A percentile compares a stretch with the other conserved stretches of the same genome.
Evolutionary conservation across 2,113 vertebrate genomes (phyloP).

Genomic region (Brachyhypopomus gauderio): DNA sequence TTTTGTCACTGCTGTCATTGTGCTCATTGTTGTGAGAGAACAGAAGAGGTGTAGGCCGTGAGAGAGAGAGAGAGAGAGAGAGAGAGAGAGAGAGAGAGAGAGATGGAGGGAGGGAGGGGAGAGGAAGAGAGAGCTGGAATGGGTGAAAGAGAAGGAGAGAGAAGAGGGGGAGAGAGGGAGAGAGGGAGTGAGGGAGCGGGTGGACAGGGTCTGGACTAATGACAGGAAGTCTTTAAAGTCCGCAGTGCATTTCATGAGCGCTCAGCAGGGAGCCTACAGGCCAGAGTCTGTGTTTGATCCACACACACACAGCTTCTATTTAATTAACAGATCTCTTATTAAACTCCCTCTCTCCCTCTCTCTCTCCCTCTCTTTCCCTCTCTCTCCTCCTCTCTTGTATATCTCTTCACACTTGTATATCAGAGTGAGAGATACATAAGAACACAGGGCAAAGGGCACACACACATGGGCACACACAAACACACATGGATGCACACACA

Average conservation of each 20-base stretch:
- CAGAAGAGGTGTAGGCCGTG: conserved; percentile 85
- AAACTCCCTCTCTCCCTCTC: conserved; percentile 64
- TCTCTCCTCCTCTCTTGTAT: background rate
- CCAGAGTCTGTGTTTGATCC: conserved; percentile 95
- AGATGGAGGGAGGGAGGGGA: background rate
- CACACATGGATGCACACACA: conserved; percentile 16
- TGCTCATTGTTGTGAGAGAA: conserved; percentile 84
- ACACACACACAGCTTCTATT: conserved; percentile 83
- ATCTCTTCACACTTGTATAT: background rate
- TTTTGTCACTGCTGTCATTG: conserved; percentile 84
- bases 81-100: background rate
- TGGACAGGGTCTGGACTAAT: conserved; percentile 96
- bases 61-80: conserved; percentile 43
- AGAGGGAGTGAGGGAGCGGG: conserved; percentile 57
- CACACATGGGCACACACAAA: background rate
- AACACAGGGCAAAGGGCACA: too few species aligned
- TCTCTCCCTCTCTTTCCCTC: background rate
- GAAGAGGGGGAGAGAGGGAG: too few species aligned
- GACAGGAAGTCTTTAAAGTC: conserved; percentile 99
- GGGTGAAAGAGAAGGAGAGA: too few species aligned
- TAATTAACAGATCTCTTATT: conserved; percentile 93
- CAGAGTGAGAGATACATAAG: background rate
- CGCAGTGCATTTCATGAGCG: conserved; percentile 95
- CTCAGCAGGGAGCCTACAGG: conserved; percentile 88
- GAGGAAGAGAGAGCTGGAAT: too few species aligned